Base-by-base conservation (phyloP, 2,888 invertebrate species). In the Pimpla rufipes region DNA sequence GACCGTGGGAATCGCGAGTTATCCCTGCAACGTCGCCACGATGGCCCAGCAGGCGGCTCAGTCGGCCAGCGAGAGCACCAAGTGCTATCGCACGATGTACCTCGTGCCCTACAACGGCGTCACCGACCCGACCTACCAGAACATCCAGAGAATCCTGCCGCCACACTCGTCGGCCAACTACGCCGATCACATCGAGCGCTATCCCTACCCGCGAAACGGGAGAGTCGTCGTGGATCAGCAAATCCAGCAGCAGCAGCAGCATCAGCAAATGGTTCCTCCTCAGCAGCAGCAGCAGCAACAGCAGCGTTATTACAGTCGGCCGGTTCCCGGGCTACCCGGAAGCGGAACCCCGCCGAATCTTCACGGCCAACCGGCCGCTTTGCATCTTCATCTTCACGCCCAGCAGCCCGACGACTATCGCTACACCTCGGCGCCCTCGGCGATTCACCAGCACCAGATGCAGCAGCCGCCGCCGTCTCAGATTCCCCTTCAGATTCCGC, bases 41-140 rank as follows among this genome's bases (percentile, higher is more conserved):
- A 64, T 84, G 10, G 10, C 62, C 5, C 55, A 50, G 4, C 80
- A 77, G 2, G 21, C 52, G 0, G 85, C 84, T 5, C 88, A 77
- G 2, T 35, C 52, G 0, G 85, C 84, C 5, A 88, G 86, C 21
- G 89, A 84, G 13, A 66, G 55, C 0, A 73, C 90, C 55, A 93
- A 92, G 80, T 93, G 93, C 68, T 93, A 93, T 68, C 88, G 92
- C 7, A 93, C 93, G 2, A 92, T 93, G 93, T 93, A 93, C 74
- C 89, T 93, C n/a, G 92, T 93, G 2, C 93, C 93, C 8, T 93
- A 92, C 86, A 92, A 90, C 77, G 91, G 93, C 2, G 75, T 91
- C 2, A 87, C 92, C 5, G 93, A 93, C 75, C 93, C 93, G 1
- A 92, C 93, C 16, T 93, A 93, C 85, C 93, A 93, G 77, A 93